A percentile compares a stretch with the other conserved stretches of the same genome.
Conservation (phyloP, 2,888 invertebrate species). For the Pollenia griseotomentosa region DNA sequence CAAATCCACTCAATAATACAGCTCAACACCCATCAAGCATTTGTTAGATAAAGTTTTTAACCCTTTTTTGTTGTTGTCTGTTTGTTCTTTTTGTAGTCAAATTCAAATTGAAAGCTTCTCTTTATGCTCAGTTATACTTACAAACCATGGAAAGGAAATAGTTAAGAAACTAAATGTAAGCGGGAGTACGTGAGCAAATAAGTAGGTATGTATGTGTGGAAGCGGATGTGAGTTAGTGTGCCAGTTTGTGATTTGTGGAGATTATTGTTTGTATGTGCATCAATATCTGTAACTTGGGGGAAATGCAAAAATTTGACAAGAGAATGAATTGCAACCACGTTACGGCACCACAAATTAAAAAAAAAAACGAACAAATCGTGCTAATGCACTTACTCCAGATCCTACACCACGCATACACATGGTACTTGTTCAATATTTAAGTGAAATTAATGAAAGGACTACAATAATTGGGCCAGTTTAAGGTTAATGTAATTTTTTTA, state of each 20-base stretch:
- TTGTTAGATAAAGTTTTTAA: constrained; percentile 56
- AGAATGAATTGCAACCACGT: constrained; percentile 56
- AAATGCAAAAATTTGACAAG: constrained; percentile 57
- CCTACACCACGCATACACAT: background rate
- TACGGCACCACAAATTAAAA: constrained; percentile 58
- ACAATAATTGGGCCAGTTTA: too few species aligned
- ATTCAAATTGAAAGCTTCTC: constrained; percentile 60
- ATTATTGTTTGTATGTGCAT: constrained; percentile 20
- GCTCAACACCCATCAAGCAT: constrained; percentile 41
- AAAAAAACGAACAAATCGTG: constrained; percentile 21
- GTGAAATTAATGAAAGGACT: background rate
- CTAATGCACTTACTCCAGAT: constrained; percentile 18
- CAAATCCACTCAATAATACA: constrained; percentile 9
- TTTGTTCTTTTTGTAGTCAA: constrained; percentile 33
- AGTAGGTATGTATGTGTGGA: constrained; percentile 22
- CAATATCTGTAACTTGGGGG: constrained; percentile 35
- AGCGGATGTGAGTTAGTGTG: constrained; percentile 26
- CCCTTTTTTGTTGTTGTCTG: constrained; percentile 10
- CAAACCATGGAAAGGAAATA: constrained; percentile 52
- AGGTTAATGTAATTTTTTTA: too few species aligned
- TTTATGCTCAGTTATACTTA: constrained; percentile 2
- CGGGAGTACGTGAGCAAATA: constrained; percentile 19
- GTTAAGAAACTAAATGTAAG: constrained; percentile 42
- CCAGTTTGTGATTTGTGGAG: constrained; percentile 26
- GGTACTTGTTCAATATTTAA: too few species aligned